These are phyloP conservation scores for Polypedilum pembai DNA, from an alignment of 1,140 invertebrate genomes.

Conservation along the genomic window DNA sequence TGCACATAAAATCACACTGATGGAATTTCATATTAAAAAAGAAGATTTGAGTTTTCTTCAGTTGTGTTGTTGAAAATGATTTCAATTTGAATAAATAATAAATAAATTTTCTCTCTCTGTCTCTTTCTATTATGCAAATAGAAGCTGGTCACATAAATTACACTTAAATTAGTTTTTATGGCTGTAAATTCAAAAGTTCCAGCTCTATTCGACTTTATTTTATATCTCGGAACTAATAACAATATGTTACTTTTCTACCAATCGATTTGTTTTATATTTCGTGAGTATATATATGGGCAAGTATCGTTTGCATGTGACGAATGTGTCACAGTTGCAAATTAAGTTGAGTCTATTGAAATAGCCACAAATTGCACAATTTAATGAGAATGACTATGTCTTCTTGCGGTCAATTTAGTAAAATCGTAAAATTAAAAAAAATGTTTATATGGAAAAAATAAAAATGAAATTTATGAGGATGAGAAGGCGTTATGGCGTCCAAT, in stretches of 20 bases:
- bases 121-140: slow-evolving; percentile 4
- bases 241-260: background rate
- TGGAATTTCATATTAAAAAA: no score
- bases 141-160: slow-evolving; percentile 22
- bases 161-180: slow-evolving; percentile 27
- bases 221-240: background rate
- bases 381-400: background rate
- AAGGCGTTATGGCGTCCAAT: no score
- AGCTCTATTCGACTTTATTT: background rate
- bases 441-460: no score
- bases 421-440: no score
- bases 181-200: slow-evolving; percentile 5
- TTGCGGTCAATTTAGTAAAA: no score
- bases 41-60: background rate
- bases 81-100: slow-evolving; percentile 25
- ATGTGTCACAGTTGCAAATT: slow-evolving; percentile 1
- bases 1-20: background rate
- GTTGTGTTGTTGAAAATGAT: slow-evolving; percentile 4
- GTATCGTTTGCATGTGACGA: background rate
- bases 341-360: background rate
- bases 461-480: no score
- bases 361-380: slow-evolving; percentile 12
- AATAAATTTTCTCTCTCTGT: background rate
- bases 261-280: background rate
- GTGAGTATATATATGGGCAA: background rate